Base-by-base conservation (phyloP, 2,888 invertebrate genomes). In the Heliconius cydno region DNA sequence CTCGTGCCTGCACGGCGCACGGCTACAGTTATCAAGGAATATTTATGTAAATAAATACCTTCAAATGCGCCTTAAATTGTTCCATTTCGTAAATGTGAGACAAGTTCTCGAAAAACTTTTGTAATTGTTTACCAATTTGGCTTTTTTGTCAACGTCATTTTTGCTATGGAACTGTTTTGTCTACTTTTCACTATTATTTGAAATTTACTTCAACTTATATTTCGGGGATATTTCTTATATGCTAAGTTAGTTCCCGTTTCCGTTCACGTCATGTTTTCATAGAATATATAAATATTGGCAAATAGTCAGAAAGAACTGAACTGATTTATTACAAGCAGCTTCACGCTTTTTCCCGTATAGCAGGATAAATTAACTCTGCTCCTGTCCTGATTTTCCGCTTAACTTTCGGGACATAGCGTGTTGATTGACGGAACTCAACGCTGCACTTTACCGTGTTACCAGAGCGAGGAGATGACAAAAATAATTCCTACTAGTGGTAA, bases 91-190 rank as follows among this genome's bases (percentile, higher is more conserved):
- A 76, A 25, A 41, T 25, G 15, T 41, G 46, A 79, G 77, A 66
- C 71, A 86, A 85, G 86, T 88, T 90, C 88, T 89, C 77, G 63
- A 57, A 66, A 80, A 77, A 52, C 66, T 80, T 77, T 60, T 52
- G 63, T 78, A 52, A 80, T 77, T 41, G 77, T 57, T 80, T 60
- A 60, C 60, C 68, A 60, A 73, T 73, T 65, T 67, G 68, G 25
- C n/a, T 73, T 57, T 52, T 60, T 38, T 80, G 73, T 74, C 67
- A n/a, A 38, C 41, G 41, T 73, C 46, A 67, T 73, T 73, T 68
- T 22, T 28, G 22, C 60, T 65, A 72, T 65, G 60, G 10, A 46
- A n/a, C n/a, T 34, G n/a, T 60, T 65, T 74, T 72, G 41, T 57
- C 28, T 28, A 7, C 19, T n/a, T 25, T 60, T 19, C 13, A 30